phyloP scores from a whole-genome alignment of 2,797 vertebrate genomes.

The Pantherophis alleghaniensis region DNA sequence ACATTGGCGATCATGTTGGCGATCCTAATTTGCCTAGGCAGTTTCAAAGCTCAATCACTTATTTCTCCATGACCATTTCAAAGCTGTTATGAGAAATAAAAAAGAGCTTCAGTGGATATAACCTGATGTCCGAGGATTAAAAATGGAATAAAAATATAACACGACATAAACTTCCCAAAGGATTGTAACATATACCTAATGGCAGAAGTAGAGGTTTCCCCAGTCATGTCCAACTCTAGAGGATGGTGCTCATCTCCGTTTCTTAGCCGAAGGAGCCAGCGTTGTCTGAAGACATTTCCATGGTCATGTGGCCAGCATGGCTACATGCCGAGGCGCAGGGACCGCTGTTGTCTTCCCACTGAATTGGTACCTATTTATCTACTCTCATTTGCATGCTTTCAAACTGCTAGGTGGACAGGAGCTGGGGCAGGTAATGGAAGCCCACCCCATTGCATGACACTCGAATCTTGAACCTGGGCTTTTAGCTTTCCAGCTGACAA shows the following conservation, averaged over 20 bases:
- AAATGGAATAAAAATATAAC: neutral
- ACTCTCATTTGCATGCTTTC: neutral
- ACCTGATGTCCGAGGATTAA: neutral
- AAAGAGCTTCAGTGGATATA: neutral
- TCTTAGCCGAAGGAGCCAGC: neutral
- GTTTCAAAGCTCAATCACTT: neutral
- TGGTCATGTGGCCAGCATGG: neutral
- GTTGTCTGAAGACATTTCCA: neutral
- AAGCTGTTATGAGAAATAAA: neutral
- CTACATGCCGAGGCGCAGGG: too few species aligned
- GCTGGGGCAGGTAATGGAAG: neutral
- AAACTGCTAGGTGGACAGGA: neutral
- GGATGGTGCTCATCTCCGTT: neutral
- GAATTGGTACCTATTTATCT: neutral
- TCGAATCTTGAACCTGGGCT: neutral
- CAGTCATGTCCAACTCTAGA: neutral
- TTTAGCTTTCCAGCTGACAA: neutral
- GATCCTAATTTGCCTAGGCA: too few species aligned
- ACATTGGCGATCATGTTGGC: too few species aligned
- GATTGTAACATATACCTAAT: neutral
- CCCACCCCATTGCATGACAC: neutral
- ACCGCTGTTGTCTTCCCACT: neutral
- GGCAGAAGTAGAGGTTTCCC: too few species aligned
- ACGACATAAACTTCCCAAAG: neutral
- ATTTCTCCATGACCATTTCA: neutral